These are phyloP conservation scores for Bombus confusus DNA, from an alignment of 1,140 invertebrate species.

Conservation along the genomic window DNA sequence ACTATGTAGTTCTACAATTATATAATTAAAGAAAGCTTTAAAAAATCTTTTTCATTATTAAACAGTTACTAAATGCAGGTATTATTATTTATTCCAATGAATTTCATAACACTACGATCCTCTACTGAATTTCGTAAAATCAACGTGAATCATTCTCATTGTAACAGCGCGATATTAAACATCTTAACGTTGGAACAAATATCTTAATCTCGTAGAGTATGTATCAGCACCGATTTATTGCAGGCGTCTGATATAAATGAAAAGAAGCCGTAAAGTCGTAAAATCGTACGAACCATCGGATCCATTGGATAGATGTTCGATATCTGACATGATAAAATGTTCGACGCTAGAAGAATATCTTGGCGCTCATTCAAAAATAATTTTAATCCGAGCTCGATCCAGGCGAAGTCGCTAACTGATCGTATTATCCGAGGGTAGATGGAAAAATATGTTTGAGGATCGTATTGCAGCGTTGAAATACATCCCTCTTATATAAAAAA, in stretches of 20 bases:
- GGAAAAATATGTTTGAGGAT: constrained; percentile 8
- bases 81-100: too few species aligned
- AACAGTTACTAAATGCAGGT: too few species aligned
- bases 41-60: too few species aligned
- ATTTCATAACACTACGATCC: too few species aligned
- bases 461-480: not conserved
- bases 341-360: constrained; percentile 9
- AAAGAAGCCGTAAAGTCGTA: not conserved
- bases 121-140: not conserved
- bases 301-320: constrained; percentile 6
- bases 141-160: not conserved
- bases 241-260: not conserved
- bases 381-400: constrained; percentile 31
- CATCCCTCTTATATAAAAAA: not conserved
- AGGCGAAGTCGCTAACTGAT: constrained; percentile 34
- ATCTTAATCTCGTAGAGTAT: not conserved
- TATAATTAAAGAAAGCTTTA: too few species aligned
- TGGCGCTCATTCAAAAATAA: constrained; percentile 21
- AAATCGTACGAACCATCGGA: not conserved
- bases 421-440: constrained; percentile 6
- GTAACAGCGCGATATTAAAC: not conserved
- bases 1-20: too few species aligned
- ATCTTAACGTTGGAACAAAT: not conserved
- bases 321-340: constrained; percentile 14
- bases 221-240: not conserved